Evolutionary conservation across 2,888 invertebrate species (phyloP).

Genomic region (Nymphalis polychloros): DNA sequence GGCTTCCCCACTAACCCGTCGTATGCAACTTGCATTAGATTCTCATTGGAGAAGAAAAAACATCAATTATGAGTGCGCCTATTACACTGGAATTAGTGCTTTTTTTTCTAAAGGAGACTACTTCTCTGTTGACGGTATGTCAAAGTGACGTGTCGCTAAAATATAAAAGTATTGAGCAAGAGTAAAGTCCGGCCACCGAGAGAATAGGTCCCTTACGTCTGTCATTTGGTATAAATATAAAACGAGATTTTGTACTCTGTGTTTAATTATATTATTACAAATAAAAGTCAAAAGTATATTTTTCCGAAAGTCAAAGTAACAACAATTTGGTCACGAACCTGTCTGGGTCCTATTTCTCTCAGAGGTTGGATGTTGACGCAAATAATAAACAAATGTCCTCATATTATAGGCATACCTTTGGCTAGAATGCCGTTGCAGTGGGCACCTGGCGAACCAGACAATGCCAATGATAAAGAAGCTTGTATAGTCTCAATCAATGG

Average conservation of each 20-base stretch:
- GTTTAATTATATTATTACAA: too few relatives aligned
- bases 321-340: too few relatives aligned
- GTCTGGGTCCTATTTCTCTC: too few relatives aligned
- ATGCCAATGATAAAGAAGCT: conserved; percentile 25
- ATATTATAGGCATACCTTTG: conserved; percentile 35
- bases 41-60: conserved; percentile 6
- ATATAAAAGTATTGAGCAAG: background rate
- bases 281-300: too few relatives aligned
- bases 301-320: too few relatives aligned
- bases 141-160: too few relatives aligned
- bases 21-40: conserved; percentile 14
- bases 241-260: too few relatives aligned
- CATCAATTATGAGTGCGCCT: background rate
- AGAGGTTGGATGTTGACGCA: too few relatives aligned
- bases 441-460: conserved; percentile 38
- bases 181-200: too few relatives aligned
- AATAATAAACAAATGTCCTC: background rate
- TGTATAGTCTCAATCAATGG: conserved; percentile 32
- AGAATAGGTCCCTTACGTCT: background rate
- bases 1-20: conserved; percentile 33
- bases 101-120: conserved; percentile 40
- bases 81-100: conserved; percentile 39
- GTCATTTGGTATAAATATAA: too few relatives aligned
- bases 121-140: conserved; percentile 39
- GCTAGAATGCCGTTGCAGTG: conserved; percentile 34